Evolutionary conservation across 2,888 invertebrate genomes (phyloP), one percentile per base, ranked within the genome.

Genomic region (Macrophya alboannulata): DNA sequence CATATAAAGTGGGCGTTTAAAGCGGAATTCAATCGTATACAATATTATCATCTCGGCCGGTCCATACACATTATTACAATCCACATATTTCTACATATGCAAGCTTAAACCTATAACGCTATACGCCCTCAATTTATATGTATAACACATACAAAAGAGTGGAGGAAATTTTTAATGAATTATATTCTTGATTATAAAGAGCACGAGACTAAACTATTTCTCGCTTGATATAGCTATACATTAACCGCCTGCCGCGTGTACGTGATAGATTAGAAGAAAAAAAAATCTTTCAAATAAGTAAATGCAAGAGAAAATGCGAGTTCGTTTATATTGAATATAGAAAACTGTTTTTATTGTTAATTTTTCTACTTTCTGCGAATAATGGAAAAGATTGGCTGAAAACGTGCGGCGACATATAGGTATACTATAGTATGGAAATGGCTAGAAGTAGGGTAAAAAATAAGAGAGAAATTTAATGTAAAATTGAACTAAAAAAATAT

Each of bases 1-100:
- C 25, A 43, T 37, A 79, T 37, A 79, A 79, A 55, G 79, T 79
- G 79, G 79, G 79, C 79, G 79, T 51, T 37, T 79, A n/a, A 55
- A 48, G 31, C 48, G 76, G 25, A 25, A 51, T 77, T 25, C 51
- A 12, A 31, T 51, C 76, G 25, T 10, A 71, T 12, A 48, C 25
- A 25, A 37, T 37, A 25, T 48, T 6, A 76, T 48, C 12, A 25
- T 37, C 76, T 48, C 25, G 31, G 31, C 45, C 43, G 15, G 12
- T 48, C 10, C n/a, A 25, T 43, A 76, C 45, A 48, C 6, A 25
- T 40, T 17, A 37, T 8, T n/a, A 71, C 37, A n/a, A 40, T 71
- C 40, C 40, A 71, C 40, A 71, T n/a, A 71, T 31, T 21, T 4
- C 21, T 25, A 4, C 21, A 62, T 62, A 55, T n/a, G 55, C n/a